These are phyloP conservation scores for Rhinatrema bivittatum DNA, from an alignment of 2,797 vertebrate genomes.

Conservation along the genomic window DNA sequence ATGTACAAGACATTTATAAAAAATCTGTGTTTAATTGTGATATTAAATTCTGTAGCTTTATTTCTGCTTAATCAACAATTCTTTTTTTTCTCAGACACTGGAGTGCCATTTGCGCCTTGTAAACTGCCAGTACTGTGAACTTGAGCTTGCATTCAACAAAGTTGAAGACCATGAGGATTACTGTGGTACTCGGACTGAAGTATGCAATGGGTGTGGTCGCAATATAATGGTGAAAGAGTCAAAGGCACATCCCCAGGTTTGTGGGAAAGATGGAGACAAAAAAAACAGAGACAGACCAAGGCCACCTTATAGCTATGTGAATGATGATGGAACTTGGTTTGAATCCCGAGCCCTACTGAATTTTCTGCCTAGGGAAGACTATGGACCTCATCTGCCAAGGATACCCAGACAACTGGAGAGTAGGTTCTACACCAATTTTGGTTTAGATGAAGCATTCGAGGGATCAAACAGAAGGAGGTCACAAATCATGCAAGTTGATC, in stretches of 20 bases:
- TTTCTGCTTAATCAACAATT: too few species aligned
- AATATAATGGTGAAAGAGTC: constrained; percentile 81
- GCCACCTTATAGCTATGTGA: not conserved
- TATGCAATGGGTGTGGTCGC: constrained; percentile 68
- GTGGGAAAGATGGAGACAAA: constrained; percentile 59
- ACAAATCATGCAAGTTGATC: constrained; percentile 39
- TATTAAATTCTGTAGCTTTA: too few species aligned
- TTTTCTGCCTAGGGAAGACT: constrained; percentile 49
- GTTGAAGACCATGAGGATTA: constrained; percentile 84
- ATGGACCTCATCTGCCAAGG: constrained; percentile 32
- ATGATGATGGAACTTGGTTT: constrained; percentile 42
- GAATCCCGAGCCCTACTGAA: constrained; percentile 52
- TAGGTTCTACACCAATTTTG: constrained; percentile 37
- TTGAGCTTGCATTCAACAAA: constrained; percentile 77
- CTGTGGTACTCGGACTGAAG: constrained; percentile 87
- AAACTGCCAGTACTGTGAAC: constrained; percentile 81
- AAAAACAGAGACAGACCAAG: constrained; percentile 36
- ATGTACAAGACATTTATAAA: too few species aligned
- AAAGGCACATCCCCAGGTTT: constrained; percentile 67
- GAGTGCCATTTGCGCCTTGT: constrained; percentile 76
- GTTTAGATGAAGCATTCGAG: constrained; percentile 34
- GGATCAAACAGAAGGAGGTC: constrained; percentile 33
- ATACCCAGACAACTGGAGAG: constrained; percentile 41
- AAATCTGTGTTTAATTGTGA: too few species aligned
- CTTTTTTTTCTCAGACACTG: constrained; percentile 22